Percentiles rank a stretch among this genome's conserved stretches.
Conservation (phyloP, 1,140 invertebrate genomes). For the Drosophila subobscura region DNA sequence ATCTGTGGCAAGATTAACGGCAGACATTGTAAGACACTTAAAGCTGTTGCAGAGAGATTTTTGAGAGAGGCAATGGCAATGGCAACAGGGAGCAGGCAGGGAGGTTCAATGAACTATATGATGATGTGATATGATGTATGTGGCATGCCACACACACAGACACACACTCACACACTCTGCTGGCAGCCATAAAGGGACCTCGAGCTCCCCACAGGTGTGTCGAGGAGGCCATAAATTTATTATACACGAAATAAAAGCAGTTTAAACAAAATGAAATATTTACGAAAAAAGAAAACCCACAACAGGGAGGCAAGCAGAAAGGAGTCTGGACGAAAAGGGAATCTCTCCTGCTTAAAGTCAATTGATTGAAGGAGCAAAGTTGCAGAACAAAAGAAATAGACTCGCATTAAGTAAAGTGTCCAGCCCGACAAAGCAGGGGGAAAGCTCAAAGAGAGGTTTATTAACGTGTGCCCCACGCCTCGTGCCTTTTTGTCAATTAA, state of each 20-base stretch:
- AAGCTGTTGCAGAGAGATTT: constrained; percentile 71
- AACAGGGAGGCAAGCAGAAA: constrained; percentile 6
- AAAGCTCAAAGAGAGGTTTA: constrained; percentile 12
- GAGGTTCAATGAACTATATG: constrained; percentile 79
- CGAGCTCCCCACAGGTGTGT: constrained; percentile 20
- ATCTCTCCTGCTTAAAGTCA: constrained; percentile 27
- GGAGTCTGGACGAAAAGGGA: constrained; percentile 20
- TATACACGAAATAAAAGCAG: constrained; percentile 57
- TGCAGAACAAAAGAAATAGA: constrained; percentile 49
- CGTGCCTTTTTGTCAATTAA: constrained; percentile 51
- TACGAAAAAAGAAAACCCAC: constrained; percentile 33
- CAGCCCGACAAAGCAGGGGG: constrained; percentile 19
- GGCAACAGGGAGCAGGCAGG: too few relatives aligned
- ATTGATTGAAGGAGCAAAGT: constrained; percentile 38
- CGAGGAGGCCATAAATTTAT: constrained; percentile 51
- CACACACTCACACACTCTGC: constrained; percentile 7
- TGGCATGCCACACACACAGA: constrained; percentile 28
- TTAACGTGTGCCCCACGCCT: constrained; percentile 8
- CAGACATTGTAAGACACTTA: constrained; percentile 80
- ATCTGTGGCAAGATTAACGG: constrained; percentile 69
- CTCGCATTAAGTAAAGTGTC: constrained; percentile 51
- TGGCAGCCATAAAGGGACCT: constrained; percentile 8
- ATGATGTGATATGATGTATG: constrained; percentile 73
- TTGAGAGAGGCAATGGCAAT: constrained; percentile 64
- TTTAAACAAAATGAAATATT: constrained; percentile 58